Evolutionary conservation across 2,888 invertebrate genomes (phyloP), one percentile per base, ranked within the genome.

Genomic region (Corbicula japonica): DNA sequence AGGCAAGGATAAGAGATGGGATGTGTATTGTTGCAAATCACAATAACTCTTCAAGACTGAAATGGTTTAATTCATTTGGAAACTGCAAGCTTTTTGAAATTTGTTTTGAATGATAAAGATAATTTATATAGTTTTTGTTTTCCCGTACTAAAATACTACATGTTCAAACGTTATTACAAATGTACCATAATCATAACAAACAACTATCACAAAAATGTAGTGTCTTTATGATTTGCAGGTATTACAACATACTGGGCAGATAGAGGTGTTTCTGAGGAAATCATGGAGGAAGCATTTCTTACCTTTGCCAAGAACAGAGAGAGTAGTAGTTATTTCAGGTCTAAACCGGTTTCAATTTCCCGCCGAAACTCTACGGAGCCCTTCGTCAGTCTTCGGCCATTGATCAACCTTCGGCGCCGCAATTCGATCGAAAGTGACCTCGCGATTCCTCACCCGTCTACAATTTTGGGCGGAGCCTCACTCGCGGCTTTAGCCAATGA

Each of bases 211-310:
- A 23, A 30, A 56, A 56, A 10, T 26, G 10, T 28, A n/a, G 12
- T 23, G 1, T n/a, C n/a, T n/a, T n/a, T n/a, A n/a, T n/a, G n/a
- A 26, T 38, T 52, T 58, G 18, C 66, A 87, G 87, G 87, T 8
- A 80, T 87, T 12, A 87, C 85, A 21, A 85, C 85, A 73, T 81
- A 80, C 23, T 80, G 81, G 79, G 87, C 84, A 26, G 84, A 85
- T 58, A 68, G 85, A 60, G 87, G 87, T 4, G 87, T 85, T 15
- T 85, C 87, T 0, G 87, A 87, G 32, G 87, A 87, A 71, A 68
- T 87, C 6, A 66, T 87, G 52, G 87, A 87, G 15, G 85, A 87
- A 32, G 87, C 79, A 2, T 83, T 87, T 41, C 79, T 79, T 35
- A 84, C 78, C 10, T 87, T 83, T 63, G 79, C 81, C 0, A 80